Percentiles rank a stretch among this genome's conserved stretches.
These are phyloP conservation scores for Corydoras maculifer DNA, from an alignment of 2,113 vertebrate genomes.

Conservation along the genomic window DNA sequence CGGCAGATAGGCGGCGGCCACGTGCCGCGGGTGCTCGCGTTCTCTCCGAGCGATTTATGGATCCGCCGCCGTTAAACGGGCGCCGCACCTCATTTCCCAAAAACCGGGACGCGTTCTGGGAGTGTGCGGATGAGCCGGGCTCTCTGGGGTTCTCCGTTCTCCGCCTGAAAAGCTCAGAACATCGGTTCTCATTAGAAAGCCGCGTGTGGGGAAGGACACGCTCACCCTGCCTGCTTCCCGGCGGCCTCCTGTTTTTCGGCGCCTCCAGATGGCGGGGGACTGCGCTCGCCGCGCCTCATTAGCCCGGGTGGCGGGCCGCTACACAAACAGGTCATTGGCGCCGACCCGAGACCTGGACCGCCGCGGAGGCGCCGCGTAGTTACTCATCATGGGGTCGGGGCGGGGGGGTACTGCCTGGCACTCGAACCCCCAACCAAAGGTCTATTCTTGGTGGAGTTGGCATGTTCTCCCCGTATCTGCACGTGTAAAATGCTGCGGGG, in stretches of 20 bases:
- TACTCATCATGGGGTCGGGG: too few species aligned
- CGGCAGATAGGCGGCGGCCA: not conserved
- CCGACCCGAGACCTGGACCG: not conserved
- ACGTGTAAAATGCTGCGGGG: too few species aligned
- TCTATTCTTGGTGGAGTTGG: too few species aligned
- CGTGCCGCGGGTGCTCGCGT: too few species aligned
- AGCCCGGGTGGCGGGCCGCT: not conserved
- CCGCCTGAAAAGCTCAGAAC: not conserved
- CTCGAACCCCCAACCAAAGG: too few species aligned
- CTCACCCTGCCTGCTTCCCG: not conserved
- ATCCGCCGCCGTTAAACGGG: not conserved
- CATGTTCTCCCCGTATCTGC: too few species aligned
- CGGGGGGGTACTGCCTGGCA: too few species aligned
- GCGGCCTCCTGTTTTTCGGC: not conserved
- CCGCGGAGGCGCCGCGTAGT: not conserved
- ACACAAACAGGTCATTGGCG: slow-evolving; percentile 7
- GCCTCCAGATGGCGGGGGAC: slow-evolving; percentile 22
- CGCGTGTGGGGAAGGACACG: not conserved
- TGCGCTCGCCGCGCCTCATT: slow-evolving; percentile 1
- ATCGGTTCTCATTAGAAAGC: slow-evolving; percentile 9
- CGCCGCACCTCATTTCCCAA: slow-evolving; percentile 16
- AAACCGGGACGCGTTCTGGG: not conserved
- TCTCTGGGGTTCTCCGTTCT: not conserved
- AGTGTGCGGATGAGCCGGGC: not conserved
- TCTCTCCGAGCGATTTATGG: not conserved